Base-by-base conservation (phyloP, 2,888 invertebrate species). In the Coremacera marginata region DNA sequence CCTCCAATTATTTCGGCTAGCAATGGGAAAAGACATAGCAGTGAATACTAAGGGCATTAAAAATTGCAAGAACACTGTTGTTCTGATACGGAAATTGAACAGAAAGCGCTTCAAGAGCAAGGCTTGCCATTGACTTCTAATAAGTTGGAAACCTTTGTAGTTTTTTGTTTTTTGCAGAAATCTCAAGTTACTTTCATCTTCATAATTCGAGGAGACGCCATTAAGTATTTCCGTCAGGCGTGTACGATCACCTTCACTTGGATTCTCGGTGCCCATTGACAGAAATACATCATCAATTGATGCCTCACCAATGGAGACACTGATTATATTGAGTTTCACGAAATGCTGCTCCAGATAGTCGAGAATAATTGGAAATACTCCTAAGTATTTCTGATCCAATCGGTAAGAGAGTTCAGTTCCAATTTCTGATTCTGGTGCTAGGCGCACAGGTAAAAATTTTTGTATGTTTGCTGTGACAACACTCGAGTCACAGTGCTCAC, bases 41-140 rank as follows among this genome's bases (percentile, higher is more conserved):
- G 44, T 57, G 65, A 74, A 55, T 5, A 74, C 0, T 16, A 37
- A 2, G 22, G 74, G 74, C 22, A 19, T 16, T 22, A 74, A 14
- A 5, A 74, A 5, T 9, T 52, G 3, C 25, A 55, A 22, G 22
- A 49, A n/a, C 22, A 65, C 7, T 1, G 57, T 11, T 0, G 16
- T 4, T 55, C 60, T 62, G 25, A 22, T 7, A 14, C 52, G 65
- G 14, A 49, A 25, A 31, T 55, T 27, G 19, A 51, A 75, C 2
- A 68, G 19, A 16, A 77, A 19, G 3, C 72, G 52, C 49, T 94
- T 94, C 63, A 92, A 85, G 86, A 93, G 90, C 88, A 94, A 92
- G 1, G 93, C 93, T 27, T 86, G 82, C 65, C 92, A 90, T 83
- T 93, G 94, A 80, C 92, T 91, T 49, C 88, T 77, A 2, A 90